phyloP scores from a whole-genome alignment of 2,888 invertebrate species.

The Andrena flavipes region DNA sequence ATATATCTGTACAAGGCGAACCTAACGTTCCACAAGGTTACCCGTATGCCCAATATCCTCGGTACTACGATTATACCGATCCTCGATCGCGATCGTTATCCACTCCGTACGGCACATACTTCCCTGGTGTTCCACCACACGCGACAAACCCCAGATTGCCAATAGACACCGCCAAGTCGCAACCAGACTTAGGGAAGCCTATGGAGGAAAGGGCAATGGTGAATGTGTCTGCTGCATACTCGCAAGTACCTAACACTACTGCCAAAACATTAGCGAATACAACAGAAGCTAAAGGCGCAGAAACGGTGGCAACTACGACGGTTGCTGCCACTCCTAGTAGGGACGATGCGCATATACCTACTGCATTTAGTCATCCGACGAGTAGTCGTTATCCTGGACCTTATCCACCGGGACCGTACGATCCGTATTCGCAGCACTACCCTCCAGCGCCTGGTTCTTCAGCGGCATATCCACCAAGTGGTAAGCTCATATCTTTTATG shows the following conservation, averaged over 20 bases:
- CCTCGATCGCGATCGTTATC: constrained; percentile 79
- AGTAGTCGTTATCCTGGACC: constrained; percentile 80
- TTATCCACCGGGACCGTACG: constrained; percentile 82
- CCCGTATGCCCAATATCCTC: constrained; percentile 82
- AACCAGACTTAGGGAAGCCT: constrained; percentile 65
- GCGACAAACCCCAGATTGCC: constrained; percentile 71
- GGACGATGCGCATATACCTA: constrained; percentile 80
- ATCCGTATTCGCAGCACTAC: constrained; percentile 83
- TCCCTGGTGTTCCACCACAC: constrained; percentile 77
- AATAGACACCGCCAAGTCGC: constrained; percentile 67
- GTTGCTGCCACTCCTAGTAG: constrained; percentile 67
- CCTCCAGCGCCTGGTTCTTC: constrained; percentile 81
- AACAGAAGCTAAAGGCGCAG: constrained; percentile 64
- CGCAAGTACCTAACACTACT: constrained; percentile 70
- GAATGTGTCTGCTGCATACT: constrained; percentile 69
- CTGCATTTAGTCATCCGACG: constrained; percentile 82
- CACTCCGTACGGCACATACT: constrained; percentile 81
- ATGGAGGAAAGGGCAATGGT: constrained; percentile 69
- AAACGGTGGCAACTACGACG: constrained; percentile 64
- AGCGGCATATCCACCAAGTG: constrained; percentile 81
- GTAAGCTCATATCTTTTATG: constrained; percentile 69
- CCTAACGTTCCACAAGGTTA: constrained; percentile 79
- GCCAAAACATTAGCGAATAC: constrained; percentile 70
- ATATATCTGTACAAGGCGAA: constrained; percentile 63
- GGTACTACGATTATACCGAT: constrained; percentile 82